These are phyloP conservation scores for Trogon surrucura DNA, from an alignment of 2,113 vertebrate species.

Conservation along the genomic window DNA sequence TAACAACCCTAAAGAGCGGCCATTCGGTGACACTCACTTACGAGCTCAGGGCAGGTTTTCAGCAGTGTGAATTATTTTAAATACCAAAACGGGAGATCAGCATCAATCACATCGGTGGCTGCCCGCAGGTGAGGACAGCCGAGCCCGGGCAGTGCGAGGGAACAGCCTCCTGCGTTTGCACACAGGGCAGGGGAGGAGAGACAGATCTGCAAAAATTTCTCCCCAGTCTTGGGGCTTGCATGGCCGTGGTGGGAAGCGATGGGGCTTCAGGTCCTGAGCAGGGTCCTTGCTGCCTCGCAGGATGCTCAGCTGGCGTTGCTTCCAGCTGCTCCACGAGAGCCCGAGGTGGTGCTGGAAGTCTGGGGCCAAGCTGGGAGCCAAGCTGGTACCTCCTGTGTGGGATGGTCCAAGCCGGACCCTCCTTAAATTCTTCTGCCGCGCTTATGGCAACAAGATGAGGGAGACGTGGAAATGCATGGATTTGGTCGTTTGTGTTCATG, in stretches of 20 bases:
- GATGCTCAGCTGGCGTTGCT: background rate
- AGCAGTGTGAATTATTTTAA: background rate
- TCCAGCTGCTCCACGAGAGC: background rate
- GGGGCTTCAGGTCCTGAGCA: background rate
- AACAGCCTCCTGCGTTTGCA: background rate
- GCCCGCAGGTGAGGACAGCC: background rate
- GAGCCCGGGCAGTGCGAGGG: background rate
- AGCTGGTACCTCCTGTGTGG: background rate
- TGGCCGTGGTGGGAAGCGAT: fast-evolving
- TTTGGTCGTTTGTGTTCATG: background rate
- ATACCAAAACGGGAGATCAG: background rate
- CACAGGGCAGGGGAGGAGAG: background rate
- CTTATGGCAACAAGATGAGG: background rate
- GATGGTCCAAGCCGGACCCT: background rate
- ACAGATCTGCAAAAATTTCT: background rate
- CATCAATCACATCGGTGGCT: background rate
- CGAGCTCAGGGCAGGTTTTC: background rate
- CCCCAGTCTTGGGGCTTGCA: fast-evolving
- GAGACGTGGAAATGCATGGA: background rate
- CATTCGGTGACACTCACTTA: background rate
- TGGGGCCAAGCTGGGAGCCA: background rate
- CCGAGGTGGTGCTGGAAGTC: background rate
- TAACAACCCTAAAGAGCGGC: constrained; percentile 17
- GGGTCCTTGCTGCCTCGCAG: background rate
- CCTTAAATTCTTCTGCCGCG: background rate